phyloP scores from a whole-genome alignment of 2,888 invertebrate species.

The Nycteola revayana region DNA sequence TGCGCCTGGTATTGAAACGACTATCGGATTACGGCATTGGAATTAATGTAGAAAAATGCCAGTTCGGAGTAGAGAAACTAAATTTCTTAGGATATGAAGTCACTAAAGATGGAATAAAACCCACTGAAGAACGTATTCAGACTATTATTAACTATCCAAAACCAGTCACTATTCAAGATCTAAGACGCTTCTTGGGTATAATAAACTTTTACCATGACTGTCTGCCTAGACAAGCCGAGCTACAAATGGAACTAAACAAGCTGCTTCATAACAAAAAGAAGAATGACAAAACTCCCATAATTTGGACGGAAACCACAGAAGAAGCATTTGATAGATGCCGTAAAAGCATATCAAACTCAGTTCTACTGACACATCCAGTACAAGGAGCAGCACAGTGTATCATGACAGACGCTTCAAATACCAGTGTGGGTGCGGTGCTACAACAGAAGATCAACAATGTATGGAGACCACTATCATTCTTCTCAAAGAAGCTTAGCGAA shows the following conservation, averaged over 20 bases:
- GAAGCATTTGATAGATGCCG: slow-evolving; percentile 1
- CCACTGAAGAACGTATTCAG: neutral
- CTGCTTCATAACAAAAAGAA: neutral
- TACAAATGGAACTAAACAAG: neutral
- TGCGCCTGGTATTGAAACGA: neutral
- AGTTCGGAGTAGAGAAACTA: neutral
- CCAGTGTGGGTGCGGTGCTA: neutral
- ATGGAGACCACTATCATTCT: slow-evolving; percentile 1
- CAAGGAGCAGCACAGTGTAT: neutral
- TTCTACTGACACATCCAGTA: neutral
- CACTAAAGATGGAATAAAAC: neutral
- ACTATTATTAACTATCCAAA: neutral
- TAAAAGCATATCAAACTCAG: neutral
- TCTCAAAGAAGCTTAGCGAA: neutral
- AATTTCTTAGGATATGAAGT: slow-evolving; percentile 1
- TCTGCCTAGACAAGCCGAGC: neutral
- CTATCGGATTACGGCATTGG: neutral
- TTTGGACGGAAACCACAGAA: neutral
- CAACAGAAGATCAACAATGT: neutral
- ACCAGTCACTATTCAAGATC: neutral
- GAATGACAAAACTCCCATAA: neutral
- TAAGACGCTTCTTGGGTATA: neutral
- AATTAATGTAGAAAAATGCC: neutral
- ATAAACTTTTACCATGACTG: neutral
- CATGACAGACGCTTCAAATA: neutral